phyloP scores from a whole-genome alignment of 2,888 invertebrate genomes.

The Coenonympha glycerion region DNA sequence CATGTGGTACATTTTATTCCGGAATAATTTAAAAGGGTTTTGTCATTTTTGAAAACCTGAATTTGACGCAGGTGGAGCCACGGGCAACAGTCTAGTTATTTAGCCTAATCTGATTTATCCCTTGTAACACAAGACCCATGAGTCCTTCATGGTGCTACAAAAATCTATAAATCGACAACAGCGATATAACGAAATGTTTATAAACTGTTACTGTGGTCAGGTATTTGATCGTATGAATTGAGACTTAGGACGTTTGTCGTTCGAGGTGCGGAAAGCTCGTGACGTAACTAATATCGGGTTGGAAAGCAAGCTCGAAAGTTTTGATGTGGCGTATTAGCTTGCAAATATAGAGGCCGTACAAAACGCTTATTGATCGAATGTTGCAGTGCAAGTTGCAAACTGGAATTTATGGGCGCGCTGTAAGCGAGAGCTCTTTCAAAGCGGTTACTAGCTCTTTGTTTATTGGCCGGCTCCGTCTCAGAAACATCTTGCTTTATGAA shows the following conservation, averaged over 20 bases:
- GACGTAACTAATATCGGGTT: constrained; percentile 60
- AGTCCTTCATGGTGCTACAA: constrained; percentile 43
- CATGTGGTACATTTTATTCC: too few species aligned
- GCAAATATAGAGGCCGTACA: constrained; percentile 74
- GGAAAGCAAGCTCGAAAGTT: constrained; percentile 58
- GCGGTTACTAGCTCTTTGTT: constrained; percentile 65
- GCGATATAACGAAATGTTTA: constrained; percentile 7
- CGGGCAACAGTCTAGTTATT: too few species aligned
- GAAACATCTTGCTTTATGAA: constrained; percentile 65
- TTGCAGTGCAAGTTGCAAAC: constrained; percentile 71
- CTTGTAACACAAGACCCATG: constrained; percentile 54
- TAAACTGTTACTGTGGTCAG: too few species aligned
- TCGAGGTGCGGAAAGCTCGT: constrained; percentile 30
- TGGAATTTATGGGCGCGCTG: constrained; percentile 68
- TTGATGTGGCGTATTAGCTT: constrained; percentile 69
- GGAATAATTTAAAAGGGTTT: too few species aligned
- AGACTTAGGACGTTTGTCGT: not conserved
- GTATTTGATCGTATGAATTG: too few species aligned
- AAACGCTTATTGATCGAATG: constrained; percentile 74
- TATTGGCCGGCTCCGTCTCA: constrained; percentile 64
- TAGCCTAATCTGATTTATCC: constrained; percentile 48
- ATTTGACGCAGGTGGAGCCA: too few species aligned
- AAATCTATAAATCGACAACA: constrained; percentile 25
- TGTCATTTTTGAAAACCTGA: too few species aligned
- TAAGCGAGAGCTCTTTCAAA: constrained; percentile 59